Base-by-base conservation (phyloP, 2,113 vertebrate genomes). In the Grantiella picta region DNA sequence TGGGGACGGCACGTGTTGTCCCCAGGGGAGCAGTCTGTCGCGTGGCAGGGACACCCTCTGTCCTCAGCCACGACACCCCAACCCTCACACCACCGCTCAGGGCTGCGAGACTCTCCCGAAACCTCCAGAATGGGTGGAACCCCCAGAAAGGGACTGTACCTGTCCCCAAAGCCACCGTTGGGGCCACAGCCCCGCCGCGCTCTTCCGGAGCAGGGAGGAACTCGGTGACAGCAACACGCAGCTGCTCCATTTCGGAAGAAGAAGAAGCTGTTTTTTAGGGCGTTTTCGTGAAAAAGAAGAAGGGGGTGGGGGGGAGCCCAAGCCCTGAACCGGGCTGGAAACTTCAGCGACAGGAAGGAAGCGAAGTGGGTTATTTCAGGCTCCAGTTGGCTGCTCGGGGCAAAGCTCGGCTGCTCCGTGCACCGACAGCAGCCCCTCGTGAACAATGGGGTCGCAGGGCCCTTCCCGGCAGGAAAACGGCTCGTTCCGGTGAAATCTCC, bases 321-420 rank as follows among this genome's bases (percentile, higher is more conserved):
- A 79, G 49, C n/a, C 59, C 68, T 14, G 91, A 91, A 59, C 36
- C 0, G 81, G 81, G 89, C 73, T 95, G 95, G 78, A 89, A 82
- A 38, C 87, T 47, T 22, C 12, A 95, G 82, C 31, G 20, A 71
- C 96, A 96, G 96, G 96, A 97, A 97, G 96, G 96, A 97, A 97
- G 92, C 1, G 6, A 16, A 87, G 90, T 12, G 93, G 75, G 89
- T 96, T 90, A 83, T 96, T 96, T 96, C 71, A 0, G 66, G 87
- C 89, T 81, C 9, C 15, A 6, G 22, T n/a, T 78, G 73, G 73
- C 82, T 69, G 23, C 3, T 76, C 7, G 38, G 92, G 96, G 94
- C 85, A 92, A 73, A 33, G 27, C 71, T 93, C 53, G 33, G 2
- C 38, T 88, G 75, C 47, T 59, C 78, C 3, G 31, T 0, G 15